These are phyloP conservation scores for Sarcophaga variegata DNA, from an alignment of 2,888 invertebrate genomes.

Conservation along the genomic window DNA sequence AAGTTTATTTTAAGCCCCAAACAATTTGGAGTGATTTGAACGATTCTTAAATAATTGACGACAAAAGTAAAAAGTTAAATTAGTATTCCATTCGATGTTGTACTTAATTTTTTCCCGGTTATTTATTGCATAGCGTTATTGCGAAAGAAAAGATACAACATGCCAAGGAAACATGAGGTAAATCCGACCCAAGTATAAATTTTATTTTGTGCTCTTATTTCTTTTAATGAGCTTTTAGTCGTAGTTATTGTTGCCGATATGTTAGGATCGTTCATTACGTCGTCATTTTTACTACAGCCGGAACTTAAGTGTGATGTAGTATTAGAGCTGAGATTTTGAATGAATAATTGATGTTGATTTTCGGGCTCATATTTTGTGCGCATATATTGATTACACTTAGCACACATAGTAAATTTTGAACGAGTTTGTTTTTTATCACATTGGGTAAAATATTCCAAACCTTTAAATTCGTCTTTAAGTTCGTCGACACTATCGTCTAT, in stretches of 20 bases:
- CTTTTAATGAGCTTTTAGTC: constrained; percentile 57
- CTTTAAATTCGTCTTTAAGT: constrained; percentile 60
- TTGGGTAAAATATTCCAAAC: constrained; percentile 60
- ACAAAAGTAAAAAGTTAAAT: constrained; percentile 42
- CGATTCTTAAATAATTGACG: constrained; percentile 46
- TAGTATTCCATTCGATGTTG: constrained; percentile 50
- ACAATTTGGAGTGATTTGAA: constrained; percentile 38
- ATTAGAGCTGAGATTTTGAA: constrained; percentile 45
- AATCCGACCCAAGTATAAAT: constrained; percentile 93
- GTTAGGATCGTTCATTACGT: constrained; percentile 42
- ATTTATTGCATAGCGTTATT: constrained; percentile 64
- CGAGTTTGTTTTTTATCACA: constrained; percentile 64
- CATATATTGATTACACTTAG: constrained; percentile 64
- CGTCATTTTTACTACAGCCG: constrained; percentile 48
- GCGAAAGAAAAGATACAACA: constrained; percentile 66
- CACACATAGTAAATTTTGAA: constrained; percentile 66
- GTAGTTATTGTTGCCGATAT: constrained; percentile 16
- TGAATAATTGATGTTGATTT: constrained; percentile 34
- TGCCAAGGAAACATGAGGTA: constrained; percentile 88
- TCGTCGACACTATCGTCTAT: constrained; percentile 65
- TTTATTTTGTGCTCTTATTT: constrained; percentile 77
- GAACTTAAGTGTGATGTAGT: constrained; percentile 25
- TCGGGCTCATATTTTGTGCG: constrained; percentile 60
- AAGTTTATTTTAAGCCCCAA: constrained; percentile 14
- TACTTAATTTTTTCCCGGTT: constrained; percentile 53